Percentiles rank a stretch among this genome's conserved stretches.
These are phyloP conservation scores for Bombus fervidus DNA, from an alignment of 1,140 invertebrate species.

Conservation along the genomic window DNA sequence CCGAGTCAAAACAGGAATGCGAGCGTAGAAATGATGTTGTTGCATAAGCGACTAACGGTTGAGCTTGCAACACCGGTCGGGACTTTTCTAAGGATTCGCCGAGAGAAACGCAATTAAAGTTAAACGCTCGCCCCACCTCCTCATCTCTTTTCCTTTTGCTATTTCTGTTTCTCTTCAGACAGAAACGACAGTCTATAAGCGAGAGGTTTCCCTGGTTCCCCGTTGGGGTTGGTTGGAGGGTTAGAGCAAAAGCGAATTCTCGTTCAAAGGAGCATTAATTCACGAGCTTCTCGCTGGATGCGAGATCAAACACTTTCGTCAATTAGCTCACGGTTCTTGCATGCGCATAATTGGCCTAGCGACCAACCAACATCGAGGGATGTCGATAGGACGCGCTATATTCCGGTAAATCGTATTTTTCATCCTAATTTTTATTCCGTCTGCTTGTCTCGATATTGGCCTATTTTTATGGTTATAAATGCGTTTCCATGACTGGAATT, in stretches of 20 bases:
- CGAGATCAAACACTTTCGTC: conserved; percentile 76
- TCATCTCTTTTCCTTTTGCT: conserved; percentile 46
- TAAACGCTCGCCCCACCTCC: conserved; percentile 70
- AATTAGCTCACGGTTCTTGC: conserved; percentile 71
- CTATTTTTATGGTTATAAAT: not conserved
- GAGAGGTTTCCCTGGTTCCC: conserved; percentile 71
- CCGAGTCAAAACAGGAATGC: conserved; percentile 43
- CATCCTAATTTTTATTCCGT: conserved; percentile 14
- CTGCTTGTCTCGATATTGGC: not conserved
- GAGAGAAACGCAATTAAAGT: conserved; percentile 78
- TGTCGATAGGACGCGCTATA: conserved; percentile 15
- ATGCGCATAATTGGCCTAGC: conserved; percentile 58
- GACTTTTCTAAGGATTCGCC: conserved; percentile 72
- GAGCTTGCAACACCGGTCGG: conserved; percentile 64
- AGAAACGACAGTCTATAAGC: conserved; percentile 74
- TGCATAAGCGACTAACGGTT: conserved; percentile 70
- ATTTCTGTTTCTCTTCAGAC: conserved; percentile 63
- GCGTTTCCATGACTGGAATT: not conserved
- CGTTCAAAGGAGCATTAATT: conserved; percentile 75
- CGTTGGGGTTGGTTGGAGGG: conserved; percentile 58
- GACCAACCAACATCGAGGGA: conserved; percentile 48
- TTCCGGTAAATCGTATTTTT: not conserved
- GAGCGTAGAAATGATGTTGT: conserved; percentile 69
- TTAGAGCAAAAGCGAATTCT: conserved; percentile 63
- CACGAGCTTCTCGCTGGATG: conserved; percentile 67